Percentiles rank a stretch among this genome's conserved stretches.
phyloP scores from a whole-genome alignment of 2,797 vertebrate genomes.

The Myripristis murdjan region DNA sequence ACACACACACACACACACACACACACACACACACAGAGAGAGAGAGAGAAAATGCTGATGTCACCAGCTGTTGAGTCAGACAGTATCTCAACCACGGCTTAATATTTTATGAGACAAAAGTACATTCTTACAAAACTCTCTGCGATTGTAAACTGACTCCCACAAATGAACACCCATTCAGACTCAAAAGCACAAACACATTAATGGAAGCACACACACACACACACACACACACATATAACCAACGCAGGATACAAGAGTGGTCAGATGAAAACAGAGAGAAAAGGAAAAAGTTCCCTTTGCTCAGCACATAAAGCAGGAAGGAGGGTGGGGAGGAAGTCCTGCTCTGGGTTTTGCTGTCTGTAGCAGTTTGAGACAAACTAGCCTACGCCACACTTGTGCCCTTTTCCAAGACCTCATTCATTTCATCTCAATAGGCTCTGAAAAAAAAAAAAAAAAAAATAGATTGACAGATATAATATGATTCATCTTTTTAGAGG shows the following conservation, averaged over 20 bases:
- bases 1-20: constrained; percentile 13
- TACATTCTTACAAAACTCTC: constrained; percentile 24
- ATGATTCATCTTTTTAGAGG: no score
- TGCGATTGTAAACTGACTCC: constrained; percentile 11
- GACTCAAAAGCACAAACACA: not conserved
- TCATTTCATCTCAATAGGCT: no score
- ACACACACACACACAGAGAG: constrained; percentile 24
- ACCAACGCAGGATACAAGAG: no score
- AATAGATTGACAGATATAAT: no score
- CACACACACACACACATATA: not conserved
- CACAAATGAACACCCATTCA: not conserved
- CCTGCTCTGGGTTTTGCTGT: constrained; percentile 23
- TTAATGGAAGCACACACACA: not conserved
- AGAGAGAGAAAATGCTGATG: constrained; percentile 35
- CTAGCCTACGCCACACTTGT: not conserved
- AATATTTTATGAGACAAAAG: constrained; percentile 56
- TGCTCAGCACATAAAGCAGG: constrained; percentile 50
- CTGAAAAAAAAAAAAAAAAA: no score
- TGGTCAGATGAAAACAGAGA: not conserved
- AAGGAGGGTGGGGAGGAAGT: constrained; percentile 43
- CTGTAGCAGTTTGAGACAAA: constrained; percentile 30
- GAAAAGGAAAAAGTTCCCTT: constrained; percentile 1
- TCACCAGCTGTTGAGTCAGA: constrained; percentile 43
- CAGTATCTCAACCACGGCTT: constrained; percentile 26
- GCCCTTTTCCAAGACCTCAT: no score